Percentiles rank a stretch among this genome's conserved stretches.
phyloP scores from a whole-genome alignment of 2,113 vertebrate genomes.

The Eolophus roseicapilla region DNA sequence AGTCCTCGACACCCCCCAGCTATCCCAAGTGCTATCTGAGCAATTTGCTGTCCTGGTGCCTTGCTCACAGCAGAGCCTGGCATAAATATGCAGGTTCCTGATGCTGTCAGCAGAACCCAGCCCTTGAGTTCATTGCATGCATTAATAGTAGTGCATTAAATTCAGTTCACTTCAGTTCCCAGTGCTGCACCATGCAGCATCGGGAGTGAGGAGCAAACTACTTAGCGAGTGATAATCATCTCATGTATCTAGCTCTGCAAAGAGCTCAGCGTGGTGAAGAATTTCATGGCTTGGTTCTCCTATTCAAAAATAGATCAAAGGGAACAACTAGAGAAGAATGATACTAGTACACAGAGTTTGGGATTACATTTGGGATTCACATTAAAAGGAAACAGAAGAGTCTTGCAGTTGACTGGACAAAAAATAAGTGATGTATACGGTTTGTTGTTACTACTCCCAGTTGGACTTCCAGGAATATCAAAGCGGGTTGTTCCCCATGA shows the following conservation, averaged over 20 bases:
- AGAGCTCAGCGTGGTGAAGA: neutral
- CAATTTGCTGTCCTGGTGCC: neutral
- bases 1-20: rapidly evolving
- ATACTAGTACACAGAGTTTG: neutral
- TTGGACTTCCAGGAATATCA: neutral
- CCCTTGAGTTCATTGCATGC: neutral
- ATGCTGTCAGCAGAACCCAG: neutral
- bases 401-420: neutral
- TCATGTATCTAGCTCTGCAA: neutral
- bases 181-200: neutral
- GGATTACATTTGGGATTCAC: neutral
- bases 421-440: neutral
- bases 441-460: neutral
- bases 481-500: neutral
- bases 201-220: neutral
- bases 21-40: neutral
- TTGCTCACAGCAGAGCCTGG: neutral
- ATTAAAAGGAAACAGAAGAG: neutral
- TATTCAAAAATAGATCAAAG: neutral
- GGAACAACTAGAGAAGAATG: neutral
- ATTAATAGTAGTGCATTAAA: neutral
- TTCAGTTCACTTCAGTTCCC: neutral
- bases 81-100: neutral
- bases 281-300: neutral
- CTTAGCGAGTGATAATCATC: neutral